These are phyloP conservation scores for Platysternon megacephalum DNA, from an alignment of 2,113 vertebrate genomes.

Conservation along the genomic window DNA sequence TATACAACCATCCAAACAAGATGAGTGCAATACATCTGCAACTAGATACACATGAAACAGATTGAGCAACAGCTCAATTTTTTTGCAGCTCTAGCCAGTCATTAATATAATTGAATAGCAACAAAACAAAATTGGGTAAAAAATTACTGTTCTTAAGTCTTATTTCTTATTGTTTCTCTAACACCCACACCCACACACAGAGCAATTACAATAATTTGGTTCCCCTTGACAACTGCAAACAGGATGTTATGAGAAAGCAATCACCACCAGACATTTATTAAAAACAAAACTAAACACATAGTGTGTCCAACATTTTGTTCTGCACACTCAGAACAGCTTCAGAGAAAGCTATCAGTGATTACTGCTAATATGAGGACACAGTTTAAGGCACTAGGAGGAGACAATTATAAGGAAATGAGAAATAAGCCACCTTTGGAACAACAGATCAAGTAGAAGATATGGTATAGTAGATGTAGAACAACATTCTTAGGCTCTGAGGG, in stretches of 20 bases:
- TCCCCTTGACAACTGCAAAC: slow-evolving; percentile 15
- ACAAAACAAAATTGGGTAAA: slow-evolving; percentile 36
- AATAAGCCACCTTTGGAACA: slow-evolving; percentile 65
- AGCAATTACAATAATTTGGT: neutral
- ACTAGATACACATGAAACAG: neutral
- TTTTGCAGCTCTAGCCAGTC: neutral
- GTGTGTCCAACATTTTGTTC: neutral
- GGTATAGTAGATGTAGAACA: slow-evolving; percentile 51
- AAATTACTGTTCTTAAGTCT: slow-evolving; percentile 3
- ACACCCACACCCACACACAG: neutral
- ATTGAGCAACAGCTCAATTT: neutral
- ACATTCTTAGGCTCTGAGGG: slow-evolving; percentile 66
- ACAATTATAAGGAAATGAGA: slow-evolving; percentile 60
- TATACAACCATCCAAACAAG: slow-evolving; percentile 44
- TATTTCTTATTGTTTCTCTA: neutral
- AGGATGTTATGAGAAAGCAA: neutral
- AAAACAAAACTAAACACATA: neutral
- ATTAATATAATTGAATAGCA: slow-evolving; percentile 30
- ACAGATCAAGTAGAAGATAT: slow-evolving; percentile 64
- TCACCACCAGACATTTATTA: neutral
- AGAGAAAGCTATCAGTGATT: slow-evolving; percentile 42
- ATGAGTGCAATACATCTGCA: neutral
- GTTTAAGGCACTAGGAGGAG: slow-evolving; percentile 41
- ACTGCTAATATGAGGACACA: slow-evolving; percentile 34
- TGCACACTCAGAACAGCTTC: neutral